These are phyloP conservation scores for Trichopoda pennipes DNA, from an alignment of 2,888 invertebrate genomes.

Conservation along the genomic window DNA sequence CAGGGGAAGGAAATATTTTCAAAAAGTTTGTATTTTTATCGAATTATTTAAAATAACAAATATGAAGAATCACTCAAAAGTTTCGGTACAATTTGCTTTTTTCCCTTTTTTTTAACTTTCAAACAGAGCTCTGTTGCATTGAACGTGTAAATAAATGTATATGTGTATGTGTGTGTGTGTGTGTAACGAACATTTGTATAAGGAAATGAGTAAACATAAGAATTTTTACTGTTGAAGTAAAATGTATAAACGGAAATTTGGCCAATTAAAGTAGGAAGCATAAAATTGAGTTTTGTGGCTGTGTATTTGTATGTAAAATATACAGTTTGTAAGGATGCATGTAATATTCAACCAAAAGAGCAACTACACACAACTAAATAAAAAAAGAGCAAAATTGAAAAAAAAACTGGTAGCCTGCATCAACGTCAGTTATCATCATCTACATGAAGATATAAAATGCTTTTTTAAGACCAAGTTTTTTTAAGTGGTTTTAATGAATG, in stretches of 20 bases:
- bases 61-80: too few species aligned
- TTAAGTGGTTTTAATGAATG: slow-evolving; percentile 35
- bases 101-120: not conserved
- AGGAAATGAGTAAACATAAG: not conserved
- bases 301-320: not conserved
- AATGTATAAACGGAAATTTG: slow-evolving; percentile 61
- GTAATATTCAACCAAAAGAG: slow-evolving; percentile 25
- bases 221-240: slow-evolving; percentile 66
- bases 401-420: slow-evolving; percentile 34
- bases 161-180: not conserved
- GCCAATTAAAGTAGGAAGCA: slow-evolving; percentile 66
- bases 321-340: not conserved
- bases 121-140: not conserved
- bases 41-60: too few species aligned
- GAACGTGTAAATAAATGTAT: too few species aligned
- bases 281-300: slow-evolving; percentile 64
- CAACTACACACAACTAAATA: slow-evolving; percentile 59
- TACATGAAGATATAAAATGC: not conserved
- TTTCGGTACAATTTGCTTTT: not conserved
- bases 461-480: slow-evolving; percentile 3
- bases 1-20: too few species aligned
- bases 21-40: too few species aligned
- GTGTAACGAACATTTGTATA: not conserved
- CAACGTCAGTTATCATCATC: slow-evolving; percentile 31
- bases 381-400: not conserved